phyloP scores from a whole-genome alignment of 2,113 vertebrate genomes.

The Gila orcuttii region DNA sequence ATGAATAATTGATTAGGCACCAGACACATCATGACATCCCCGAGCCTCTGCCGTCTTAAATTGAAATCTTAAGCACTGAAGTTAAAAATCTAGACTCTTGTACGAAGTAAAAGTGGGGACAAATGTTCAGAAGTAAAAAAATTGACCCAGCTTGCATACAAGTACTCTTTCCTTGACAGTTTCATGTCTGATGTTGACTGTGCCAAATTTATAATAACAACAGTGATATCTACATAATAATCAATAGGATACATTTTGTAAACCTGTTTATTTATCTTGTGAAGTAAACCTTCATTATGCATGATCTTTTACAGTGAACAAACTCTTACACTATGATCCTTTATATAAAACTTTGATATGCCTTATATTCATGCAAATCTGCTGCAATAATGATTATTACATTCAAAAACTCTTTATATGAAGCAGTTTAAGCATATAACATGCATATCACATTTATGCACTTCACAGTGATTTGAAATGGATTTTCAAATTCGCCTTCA shows the following conservation, averaged over 20 bases:
- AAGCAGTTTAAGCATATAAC: background rate
- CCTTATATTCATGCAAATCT: background rate
- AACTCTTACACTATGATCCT: background rate
- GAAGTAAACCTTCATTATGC: background rate
- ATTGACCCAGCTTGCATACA: background rate
- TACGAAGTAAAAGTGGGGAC: background rate
- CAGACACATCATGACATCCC: background rate
- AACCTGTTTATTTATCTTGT: background rate
- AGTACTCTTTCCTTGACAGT: background rate
- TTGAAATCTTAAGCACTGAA: background rate
- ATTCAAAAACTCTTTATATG: background rate
- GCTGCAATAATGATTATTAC: background rate
- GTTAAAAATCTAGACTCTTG: background rate
- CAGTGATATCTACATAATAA: background rate
- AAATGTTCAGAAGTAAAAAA: constrained; percentile 6
- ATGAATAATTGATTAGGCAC: background rate
- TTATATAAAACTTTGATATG: background rate
- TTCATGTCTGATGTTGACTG: background rate
- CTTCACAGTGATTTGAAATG: background rate
- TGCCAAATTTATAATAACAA: background rate
- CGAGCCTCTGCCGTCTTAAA: background rate
- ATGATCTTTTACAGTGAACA: background rate
- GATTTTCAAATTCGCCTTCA: background rate
- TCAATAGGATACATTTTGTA: too few relatives aligned
- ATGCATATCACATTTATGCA: background rate